Evolutionary conservation across 2,113 vertebrate genomes (phyloP), one percentile per base, ranked within the genome.

Genomic region (Coregonus clupeaformis): DNA sequence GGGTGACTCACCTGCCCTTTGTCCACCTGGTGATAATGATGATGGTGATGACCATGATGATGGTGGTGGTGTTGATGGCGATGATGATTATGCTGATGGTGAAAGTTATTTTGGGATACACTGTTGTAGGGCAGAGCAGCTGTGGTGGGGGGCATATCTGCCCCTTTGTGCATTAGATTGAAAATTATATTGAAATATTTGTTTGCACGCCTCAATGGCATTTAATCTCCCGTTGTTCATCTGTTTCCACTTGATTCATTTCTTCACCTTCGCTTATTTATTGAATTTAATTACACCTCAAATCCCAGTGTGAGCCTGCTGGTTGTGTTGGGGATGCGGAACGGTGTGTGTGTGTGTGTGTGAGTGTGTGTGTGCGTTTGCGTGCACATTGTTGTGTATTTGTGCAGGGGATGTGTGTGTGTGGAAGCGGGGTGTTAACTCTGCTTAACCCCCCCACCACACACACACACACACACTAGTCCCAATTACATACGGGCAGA

Each of bases 151-250:
- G 52, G 27, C 27, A 6, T 12, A 42, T 42, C 7, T 42, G 77
- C 68, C 81, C 82, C 81, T 13, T 47, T 36, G 81, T 88, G 87
- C 80, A 86, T 88, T 91, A 85, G 89, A 89, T 85, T 89, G 88
- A 90, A 92, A 90, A 84, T 87, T 73, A 84, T 87, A 89, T 91
- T 92, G 91, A 92, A 93, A 91, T 92, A 93, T 93, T 92, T 93
- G 91, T 92, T 91, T 91, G 91, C 91, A 92, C 74, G 88, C 88
- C 91, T 93, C 92, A 90, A 86, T 93, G 92, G 90, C 91, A 89
- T 93, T 94, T 92, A 92, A 91, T 94, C 93, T 93, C 92, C 90
- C 81, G 88, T 92, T 94, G 93, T 93, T 94, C 90, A 93, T 94
- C 92, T 92, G 90, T 93, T 92, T 93, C 89, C 85, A 84, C 92